A percentile compares a stretch with the other conserved stretches of the same genome.
Evolutionary conservation across 2,888 invertebrate genomes (phyloP).

Genomic region (Tanypteryx hageni): DNA sequence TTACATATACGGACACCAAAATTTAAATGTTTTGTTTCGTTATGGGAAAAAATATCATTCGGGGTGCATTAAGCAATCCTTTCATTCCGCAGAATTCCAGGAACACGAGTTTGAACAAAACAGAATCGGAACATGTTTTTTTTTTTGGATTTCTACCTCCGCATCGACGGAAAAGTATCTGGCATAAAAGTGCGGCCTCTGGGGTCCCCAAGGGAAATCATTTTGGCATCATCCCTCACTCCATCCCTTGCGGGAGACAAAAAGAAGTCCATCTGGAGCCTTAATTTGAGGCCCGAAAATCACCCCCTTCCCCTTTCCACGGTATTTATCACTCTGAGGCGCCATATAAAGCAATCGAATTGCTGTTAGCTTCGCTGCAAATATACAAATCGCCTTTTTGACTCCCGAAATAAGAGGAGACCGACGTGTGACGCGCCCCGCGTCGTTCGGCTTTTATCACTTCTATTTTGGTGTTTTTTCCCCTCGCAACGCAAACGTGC

Average conservation of each 20-base stretch:
- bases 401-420: too few relatives aligned
- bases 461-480: too few relatives aligned
- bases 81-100: neutral
- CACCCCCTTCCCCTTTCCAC: neutral
- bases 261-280: neutral
- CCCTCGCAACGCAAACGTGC: too few relatives aligned
- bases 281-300: neutral
- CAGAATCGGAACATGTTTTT: too few relatives aligned
- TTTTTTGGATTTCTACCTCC: too few relatives aligned
- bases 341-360: neutral
- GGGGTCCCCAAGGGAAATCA: constrained; percentile 45
- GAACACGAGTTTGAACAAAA: neutral
- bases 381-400: too few relatives aligned
- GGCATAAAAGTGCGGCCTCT: constrained; percentile 20
- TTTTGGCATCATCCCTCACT: constrained; percentile 10
- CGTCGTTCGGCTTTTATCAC: too few relatives aligned
- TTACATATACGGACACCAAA: constrained; percentile 1
- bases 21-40: constrained; percentile 14
- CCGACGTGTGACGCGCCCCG: too few relatives aligned
- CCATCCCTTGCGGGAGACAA: neutral
- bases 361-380: too few relatives aligned
- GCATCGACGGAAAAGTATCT: neutral
- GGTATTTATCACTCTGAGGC: constrained; percentile 5
- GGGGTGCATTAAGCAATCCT: neutral
- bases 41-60: constrained; percentile 11